phyloP scores from a whole-genome alignment of 2,797 vertebrate species.

The Coregonus suidteri region DNA sequence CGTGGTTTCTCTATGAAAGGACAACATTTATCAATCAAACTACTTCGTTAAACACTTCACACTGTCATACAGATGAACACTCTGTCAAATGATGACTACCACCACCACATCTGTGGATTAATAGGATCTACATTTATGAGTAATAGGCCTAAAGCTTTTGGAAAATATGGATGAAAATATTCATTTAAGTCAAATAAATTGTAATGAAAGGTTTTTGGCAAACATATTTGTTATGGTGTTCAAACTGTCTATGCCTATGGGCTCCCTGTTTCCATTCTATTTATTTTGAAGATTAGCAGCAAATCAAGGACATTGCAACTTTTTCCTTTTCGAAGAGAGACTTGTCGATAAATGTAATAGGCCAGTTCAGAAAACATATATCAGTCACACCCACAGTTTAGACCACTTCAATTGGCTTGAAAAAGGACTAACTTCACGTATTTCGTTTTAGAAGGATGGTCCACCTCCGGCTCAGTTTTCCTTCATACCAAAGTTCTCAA shows the following conservation, averaged over 20 bases:
- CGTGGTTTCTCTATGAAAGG: neutral
- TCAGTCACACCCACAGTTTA: neutral
- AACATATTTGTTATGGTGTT: conserved; percentile 27
- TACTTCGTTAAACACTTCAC: neutral
- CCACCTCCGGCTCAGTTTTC: neutral
- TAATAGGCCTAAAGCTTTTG: neutral
- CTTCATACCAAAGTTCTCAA: neutral
- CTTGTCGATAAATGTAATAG: neutral
- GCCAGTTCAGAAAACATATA: neutral
- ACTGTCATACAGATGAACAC: neutral
- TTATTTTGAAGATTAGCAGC: conserved; percentile 34
- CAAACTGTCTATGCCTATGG: conserved; percentile 31
- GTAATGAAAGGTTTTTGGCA: conserved; percentile 13
- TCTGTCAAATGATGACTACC: neutral
- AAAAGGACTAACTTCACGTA: neutral
- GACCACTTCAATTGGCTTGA: neutral
- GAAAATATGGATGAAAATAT: neutral
- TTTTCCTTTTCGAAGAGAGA: neutral
- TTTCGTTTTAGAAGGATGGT: conserved; percentile 21
- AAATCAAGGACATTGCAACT: neutral
- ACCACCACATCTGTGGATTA: neutral
- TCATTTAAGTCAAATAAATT: neutral
- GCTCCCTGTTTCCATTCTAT: conserved; percentile 33
- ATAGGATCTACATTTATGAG: neutral
- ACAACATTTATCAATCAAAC: neutral